Evolutionary conservation across 2,113 vertebrate genomes (phyloP).

Genomic region (Catharus minimus): DNA sequence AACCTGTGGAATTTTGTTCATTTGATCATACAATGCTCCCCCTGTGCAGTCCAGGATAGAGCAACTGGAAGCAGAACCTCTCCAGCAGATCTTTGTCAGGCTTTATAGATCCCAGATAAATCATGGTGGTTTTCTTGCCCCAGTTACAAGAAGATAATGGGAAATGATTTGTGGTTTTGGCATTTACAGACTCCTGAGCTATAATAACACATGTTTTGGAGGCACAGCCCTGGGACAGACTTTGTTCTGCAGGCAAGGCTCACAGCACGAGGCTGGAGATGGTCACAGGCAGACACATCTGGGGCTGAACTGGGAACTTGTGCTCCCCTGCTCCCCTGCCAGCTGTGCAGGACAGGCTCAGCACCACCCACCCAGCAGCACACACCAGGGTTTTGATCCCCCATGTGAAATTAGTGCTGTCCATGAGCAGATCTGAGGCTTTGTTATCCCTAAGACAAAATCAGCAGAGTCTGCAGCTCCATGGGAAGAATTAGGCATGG

Average conservation of each 20-base stretch:
- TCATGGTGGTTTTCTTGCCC: neutral
- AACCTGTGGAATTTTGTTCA: neutral
- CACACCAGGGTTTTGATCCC: neutral
- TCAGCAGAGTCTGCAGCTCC: neutral
- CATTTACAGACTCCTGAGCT: neutral
- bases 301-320: neutral
- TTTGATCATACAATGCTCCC: fast-evolving
- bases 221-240: neutral
- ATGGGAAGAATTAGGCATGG: neutral
- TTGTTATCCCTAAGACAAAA: neutral
- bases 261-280: fast-evolving
- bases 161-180: neutral
- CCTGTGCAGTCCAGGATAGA: neutral
- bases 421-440: neutral
- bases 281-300: neutral
- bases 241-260: fast-evolving
- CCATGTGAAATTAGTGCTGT: neutral
- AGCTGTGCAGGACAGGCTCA: neutral
- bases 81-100: neutral
- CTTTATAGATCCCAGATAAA: neutral
- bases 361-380: neutral
- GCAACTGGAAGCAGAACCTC: neutral
- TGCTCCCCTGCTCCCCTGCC: neutral
- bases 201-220: neutral
- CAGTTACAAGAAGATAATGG: neutral